Conservation (phyloP, 1,140 invertebrate species). For the Scaptomyza hsui region DNA sequence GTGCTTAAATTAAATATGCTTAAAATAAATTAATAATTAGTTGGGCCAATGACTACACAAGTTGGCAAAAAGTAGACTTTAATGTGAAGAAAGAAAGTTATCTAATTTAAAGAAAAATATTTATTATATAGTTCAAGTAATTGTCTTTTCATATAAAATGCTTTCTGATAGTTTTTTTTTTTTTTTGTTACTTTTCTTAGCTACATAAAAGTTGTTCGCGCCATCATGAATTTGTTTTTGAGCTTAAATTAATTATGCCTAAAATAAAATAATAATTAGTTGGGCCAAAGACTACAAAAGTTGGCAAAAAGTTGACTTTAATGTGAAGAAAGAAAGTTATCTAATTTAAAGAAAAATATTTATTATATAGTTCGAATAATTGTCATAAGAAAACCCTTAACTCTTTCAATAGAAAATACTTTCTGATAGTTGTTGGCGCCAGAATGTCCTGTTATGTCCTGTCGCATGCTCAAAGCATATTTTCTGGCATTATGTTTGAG, state of each 20-base stretch:
- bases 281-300: constrained; percentile 3
- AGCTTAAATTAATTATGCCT: constrained; percentile 71
- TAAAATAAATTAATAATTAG: constrained; percentile 73
- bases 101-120: too few relatives aligned
- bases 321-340: too few relatives aligned
- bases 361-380: too few relatives aligned
- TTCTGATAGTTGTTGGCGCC: constrained; percentile 32
- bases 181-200: too few relatives aligned
- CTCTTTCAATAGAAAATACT: not conserved
- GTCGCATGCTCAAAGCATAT: constrained; percentile 37
- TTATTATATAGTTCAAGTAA: too few relatives aligned
- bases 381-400: too few relatives aligned
- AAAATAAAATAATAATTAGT: constrained; percentile 72
- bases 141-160: too few relatives aligned
- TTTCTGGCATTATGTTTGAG: constrained; percentile 45
- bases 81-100: not conserved
- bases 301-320: constrained; percentile 2
- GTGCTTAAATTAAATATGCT: constrained; percentile 72
- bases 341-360: too few relatives aligned
- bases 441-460: constrained; percentile 28
- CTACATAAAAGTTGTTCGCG: too few relatives aligned
- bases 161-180: too few relatives aligned
- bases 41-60: constrained; percentile 6
- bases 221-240: constrained; percentile 68
- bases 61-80: constrained; percentile 2